These are phyloP conservation scores for Sitobion miscanthi DNA, from an alignment of 1,140 invertebrate genomes.

Conservation along the genomic window DNA sequence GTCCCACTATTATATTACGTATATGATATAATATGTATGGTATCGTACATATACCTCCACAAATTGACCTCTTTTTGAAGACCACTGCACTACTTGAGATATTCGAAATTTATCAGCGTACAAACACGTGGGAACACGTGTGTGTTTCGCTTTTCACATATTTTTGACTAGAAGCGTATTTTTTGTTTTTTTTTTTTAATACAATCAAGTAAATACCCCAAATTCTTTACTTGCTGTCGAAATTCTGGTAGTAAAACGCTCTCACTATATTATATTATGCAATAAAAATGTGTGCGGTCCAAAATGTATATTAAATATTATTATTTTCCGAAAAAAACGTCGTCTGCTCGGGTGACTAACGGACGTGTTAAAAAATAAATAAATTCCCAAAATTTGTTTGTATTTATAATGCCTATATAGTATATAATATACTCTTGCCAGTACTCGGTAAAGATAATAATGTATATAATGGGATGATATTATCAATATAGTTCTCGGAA, in stretches of 20 bases:
- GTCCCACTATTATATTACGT: background rate
- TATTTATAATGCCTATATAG: background rate
- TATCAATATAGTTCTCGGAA: background rate
- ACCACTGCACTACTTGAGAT: background rate
- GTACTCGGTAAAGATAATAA: background rate
- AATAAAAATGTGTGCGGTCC: background rate
- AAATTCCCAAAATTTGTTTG: background rate
- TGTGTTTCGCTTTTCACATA: too few relatives aligned
- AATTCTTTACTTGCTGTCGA: background rate
- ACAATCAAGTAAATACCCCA: background rate
- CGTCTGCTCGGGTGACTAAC: background rate
- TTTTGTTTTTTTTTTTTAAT: background rate
- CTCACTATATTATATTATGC: background rate
- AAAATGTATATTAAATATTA: background rate
- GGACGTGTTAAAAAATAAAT: background rate
- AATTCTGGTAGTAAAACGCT: background rate
- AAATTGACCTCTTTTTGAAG: too few relatives aligned
- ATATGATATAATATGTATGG: too few relatives aligned
- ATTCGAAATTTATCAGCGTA: background rate
- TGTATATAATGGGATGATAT: background rate
- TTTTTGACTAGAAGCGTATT: background rate
- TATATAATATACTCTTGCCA: background rate
- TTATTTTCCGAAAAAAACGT: background rate
- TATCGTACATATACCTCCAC: too few relatives aligned
- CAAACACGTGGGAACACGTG: too few relatives aligned